Evolutionary conservation across 2,888 invertebrate genomes (phyloP).

Genomic region (Germaria angustata): DNA sequence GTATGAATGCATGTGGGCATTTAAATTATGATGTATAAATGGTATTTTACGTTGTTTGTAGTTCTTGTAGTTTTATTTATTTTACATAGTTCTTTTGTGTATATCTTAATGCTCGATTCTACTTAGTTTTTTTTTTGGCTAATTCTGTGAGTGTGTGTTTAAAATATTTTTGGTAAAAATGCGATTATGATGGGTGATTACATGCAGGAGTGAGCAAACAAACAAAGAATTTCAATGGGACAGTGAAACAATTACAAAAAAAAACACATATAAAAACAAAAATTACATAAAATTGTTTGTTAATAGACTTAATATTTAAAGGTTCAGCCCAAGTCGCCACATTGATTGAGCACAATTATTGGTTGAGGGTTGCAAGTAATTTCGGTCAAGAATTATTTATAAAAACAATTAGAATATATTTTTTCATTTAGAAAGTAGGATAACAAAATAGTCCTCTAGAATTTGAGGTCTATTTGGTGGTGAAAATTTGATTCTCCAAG

Average conservation of each 20-base stretch:
- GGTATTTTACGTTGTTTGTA: constrained; percentile 3
- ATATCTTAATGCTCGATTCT: constrained; percentile 16
- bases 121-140: not conserved
- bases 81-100: constrained; percentile 28
- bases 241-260: constrained; percentile 61
- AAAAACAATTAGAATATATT: not conserved
- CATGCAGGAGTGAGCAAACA: constrained; percentile 69
- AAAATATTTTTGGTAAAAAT: constrained; percentile 65
- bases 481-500: no score
- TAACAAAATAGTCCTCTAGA: no score
- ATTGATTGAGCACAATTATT: constrained; percentile 24
- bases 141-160: not conserved
- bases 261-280: constrained; percentile 28
- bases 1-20: no score
- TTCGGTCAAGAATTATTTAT: not conserved
- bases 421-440: no score
- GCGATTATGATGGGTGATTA: constrained; percentile 71
- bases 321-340: constrained; percentile 64
- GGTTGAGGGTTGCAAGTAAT: constrained; percentile 21
- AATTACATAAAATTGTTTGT: constrained; percentile 57
- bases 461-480: no score
- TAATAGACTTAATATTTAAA: constrained; percentile 67
- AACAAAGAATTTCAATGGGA: constrained; percentile 50
- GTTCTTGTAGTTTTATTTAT: not conserved
- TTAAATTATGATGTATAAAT: constrained; percentile 51